A percentile compares a stretch with the other conserved stretches of the same genome.
phyloP scores from a whole-genome alignment of 2,113 vertebrate genomes.

The Carollia perspicillata region DNA sequence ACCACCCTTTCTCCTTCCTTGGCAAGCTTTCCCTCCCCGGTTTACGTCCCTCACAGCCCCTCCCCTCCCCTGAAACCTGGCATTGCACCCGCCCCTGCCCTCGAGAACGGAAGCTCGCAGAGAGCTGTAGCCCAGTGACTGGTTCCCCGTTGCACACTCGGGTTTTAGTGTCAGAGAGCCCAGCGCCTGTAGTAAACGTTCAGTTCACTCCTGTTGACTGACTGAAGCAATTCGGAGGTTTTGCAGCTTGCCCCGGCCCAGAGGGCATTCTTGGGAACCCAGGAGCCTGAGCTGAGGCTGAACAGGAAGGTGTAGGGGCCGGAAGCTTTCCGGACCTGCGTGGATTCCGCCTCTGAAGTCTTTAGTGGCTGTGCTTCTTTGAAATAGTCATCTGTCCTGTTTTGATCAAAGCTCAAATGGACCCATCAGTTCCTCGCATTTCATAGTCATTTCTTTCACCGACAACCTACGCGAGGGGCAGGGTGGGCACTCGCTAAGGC shows the following conservation, averaged over 20 bases:
- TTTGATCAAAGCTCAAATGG: neutral
- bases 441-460: neutral
- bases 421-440: neutral
- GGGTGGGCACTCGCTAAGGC: neutral
- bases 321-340: neutral
- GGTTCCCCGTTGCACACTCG: accelerated
- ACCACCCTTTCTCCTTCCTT: too few relatives aligned
- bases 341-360: neutral
- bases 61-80: neutral
- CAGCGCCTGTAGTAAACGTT: neutral
- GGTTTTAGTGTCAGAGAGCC: neutral
- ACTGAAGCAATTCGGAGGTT: neutral
- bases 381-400: neutral
- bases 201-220: neutral
- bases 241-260: neutral
- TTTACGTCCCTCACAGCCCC: neutral
- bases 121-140: neutral
- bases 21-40: neutral
- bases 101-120: neutral
- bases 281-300: neutral
- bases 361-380: neutral
- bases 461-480: neutral
- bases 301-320: neutral
- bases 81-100: too few relatives aligned
- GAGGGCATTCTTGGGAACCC: neutral